A percentile compares a stretch with the other conserved stretches of the same genome.
These are phyloP conservation scores for Pachyrhynchus sulphureomaculatus DNA, from an alignment of 1,140 invertebrate species.

Conservation along the genomic window DNA sequence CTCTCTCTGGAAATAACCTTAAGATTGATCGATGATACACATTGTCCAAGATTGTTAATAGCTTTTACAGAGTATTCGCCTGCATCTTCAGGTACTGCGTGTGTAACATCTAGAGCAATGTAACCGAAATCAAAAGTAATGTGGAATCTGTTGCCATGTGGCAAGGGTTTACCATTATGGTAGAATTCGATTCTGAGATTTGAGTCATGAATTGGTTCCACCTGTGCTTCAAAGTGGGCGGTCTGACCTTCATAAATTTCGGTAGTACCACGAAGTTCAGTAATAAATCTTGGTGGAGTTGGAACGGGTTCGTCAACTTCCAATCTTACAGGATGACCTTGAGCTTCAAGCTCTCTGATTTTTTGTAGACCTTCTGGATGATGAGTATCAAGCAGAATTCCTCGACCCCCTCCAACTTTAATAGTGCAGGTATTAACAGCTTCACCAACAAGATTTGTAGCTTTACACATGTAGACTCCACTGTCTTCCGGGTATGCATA, in stretches of 20 bases:
- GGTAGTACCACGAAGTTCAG: slow-evolving; percentile 79
- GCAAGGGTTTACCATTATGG: slow-evolving; percentile 85
- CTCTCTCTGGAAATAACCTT: slow-evolving; percentile 81
- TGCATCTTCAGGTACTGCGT: slow-evolving; percentile 89
- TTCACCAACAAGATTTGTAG: slow-evolving; percentile 88
- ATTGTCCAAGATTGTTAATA: slow-evolving; percentile 85
- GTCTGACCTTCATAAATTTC: slow-evolving; percentile 83
- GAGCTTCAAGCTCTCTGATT: slow-evolving; percentile 84
- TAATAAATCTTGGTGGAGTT: slow-evolving; percentile 77
- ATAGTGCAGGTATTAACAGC: slow-evolving; percentile 90
- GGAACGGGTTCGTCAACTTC: slow-evolving; percentile 79
- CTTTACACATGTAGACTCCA: slow-evolving; percentile 92
- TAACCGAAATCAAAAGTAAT: slow-evolving; percentile 96
- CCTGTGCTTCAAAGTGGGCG: slow-evolving; percentile 88
- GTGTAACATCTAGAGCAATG: slow-evolving; percentile 86
- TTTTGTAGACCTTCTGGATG: slow-evolving; percentile 92
- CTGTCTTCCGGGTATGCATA: slow-evolving; percentile 93
- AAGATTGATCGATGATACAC: slow-evolving; percentile 77
- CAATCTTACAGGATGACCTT: slow-evolving; percentile 72
- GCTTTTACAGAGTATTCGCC: slow-evolving; percentile 91
- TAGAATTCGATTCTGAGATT: slow-evolving; percentile 89
- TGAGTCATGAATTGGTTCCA: slow-evolving; percentile 88
- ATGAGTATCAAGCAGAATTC: slow-evolving; percentile 86
- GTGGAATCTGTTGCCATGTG: slow-evolving; percentile 85
- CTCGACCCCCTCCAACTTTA: slow-evolving; percentile 74